Evolutionary conservation across 2,797 vertebrate genomes (phyloP), one percentile per base, ranked within the genome.

Genomic region (Eospalax fontanierii): DNA sequence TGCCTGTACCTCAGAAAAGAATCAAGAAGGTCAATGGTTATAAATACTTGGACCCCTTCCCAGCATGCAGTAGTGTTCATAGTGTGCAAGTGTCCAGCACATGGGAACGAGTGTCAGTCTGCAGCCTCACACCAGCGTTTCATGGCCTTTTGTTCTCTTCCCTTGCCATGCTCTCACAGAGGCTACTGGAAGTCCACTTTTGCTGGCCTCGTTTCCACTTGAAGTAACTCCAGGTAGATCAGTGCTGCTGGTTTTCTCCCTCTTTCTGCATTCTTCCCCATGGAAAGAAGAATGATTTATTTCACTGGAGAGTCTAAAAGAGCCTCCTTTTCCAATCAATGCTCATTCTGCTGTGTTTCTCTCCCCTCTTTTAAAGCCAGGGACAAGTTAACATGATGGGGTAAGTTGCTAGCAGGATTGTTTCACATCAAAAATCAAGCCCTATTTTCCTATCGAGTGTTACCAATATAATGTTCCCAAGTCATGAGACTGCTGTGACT

Each of bases 401-500:
- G n/a, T 70, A 59, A 90, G 90, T 84, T 38, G 18, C 35, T 59
- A 73, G 35, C 18, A 74, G 59, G 2, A 50, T 19, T 11, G 59
- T 78, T 85, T 61, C 28, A 61, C 40, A 46, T 93, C 57, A 87
- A 57, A 84, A 96, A 70, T 15, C 71, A 26, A 71, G 30, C 6
- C 3, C 8, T 70, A 24, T 73, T 86, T 3, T 63, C 57, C 83
- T 66, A 14, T 30, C 61, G n/a, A 87, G 6, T 21, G 73, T 65
- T 79, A n/a, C 19, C 9, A 12, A 15, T 30, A 46, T n/a, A 46
- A 28, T 24, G 15, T 40, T 85, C 76, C 43, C 43, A 66, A 33
- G n/a, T 46, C 14, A 30, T 16, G 19, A 24, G 28, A 26, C 24
- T 35, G 35, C 66, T 85, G 8, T 87, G 21, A 71, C 33, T 68